Evolutionary conservation across 2,797 vertebrate genomes (phyloP).

Genomic region (Trematocara caparti): DNA sequence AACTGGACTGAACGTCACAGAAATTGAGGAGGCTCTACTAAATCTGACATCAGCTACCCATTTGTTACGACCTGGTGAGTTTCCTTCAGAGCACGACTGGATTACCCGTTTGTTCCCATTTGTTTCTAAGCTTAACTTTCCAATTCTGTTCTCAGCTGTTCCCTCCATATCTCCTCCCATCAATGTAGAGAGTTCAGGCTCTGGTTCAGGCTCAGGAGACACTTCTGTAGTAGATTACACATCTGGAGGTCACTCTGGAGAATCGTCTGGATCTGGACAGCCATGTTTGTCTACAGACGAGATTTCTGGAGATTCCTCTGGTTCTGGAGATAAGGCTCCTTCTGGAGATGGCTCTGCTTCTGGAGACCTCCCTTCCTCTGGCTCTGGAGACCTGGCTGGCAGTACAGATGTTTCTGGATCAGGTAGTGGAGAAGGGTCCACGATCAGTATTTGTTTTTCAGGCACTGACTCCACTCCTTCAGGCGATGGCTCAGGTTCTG

Average conservation of each 20-base stretch:
- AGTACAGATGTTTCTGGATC: slow-evolving; percentile 58
- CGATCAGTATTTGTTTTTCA: slow-evolving; percentile 54
- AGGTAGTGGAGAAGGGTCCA: slow-evolving; percentile 57
- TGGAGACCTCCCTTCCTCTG: not conserved
- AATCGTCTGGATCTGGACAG: not conserved
- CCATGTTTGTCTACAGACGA: not conserved
- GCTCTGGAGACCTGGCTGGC: slow-evolving; percentile 12
- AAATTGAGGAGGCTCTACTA: slow-evolving; percentile 53
- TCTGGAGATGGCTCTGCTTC: not conserved
- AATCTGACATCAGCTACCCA: slow-evolving; percentile 52
- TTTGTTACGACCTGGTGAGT: slow-evolving; percentile 62
- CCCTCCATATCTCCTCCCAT: slow-evolving; percentile 70
- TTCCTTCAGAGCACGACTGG: not conserved
- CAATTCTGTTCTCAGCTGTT: slow-evolving; percentile 57
- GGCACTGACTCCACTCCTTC: slow-evolving; percentile 31
- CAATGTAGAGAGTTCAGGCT: slow-evolving; percentile 50
- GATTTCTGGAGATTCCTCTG: not conserved
- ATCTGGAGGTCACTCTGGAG: slow-evolving; percentile 18
- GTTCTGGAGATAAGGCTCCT: not conserved
- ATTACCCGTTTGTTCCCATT: not conserved
- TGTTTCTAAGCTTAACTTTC: not conserved
- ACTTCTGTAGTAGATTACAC: not conserved
- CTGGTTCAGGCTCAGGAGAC: slow-evolving; percentile 52
- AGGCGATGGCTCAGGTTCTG: slow-evolving; percentile 53
- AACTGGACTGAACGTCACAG: slow-evolving; percentile 64